These are phyloP conservation scores for Acleris laterana DNA, from an alignment of 2,888 invertebrate genomes.

Conservation along the genomic window DNA sequence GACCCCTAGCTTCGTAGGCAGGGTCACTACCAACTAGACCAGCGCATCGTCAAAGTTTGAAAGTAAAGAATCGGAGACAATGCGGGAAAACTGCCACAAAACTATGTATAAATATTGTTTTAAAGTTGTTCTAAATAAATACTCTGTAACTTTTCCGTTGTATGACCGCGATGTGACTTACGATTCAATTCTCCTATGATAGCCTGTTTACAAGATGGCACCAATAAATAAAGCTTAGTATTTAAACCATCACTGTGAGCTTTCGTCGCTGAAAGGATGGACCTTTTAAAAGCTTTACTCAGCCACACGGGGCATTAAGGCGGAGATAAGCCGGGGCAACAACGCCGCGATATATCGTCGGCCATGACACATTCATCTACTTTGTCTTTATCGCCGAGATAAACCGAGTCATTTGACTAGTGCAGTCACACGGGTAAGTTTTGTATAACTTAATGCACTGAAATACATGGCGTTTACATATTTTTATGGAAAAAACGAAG, in stretches of 20 bases:
- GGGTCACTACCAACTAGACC: too few species aligned
- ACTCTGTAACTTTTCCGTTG: too few species aligned
- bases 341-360: slow-evolving; percentile 66
- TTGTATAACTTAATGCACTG: slow-evolving; percentile 26
- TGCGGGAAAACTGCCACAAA: too few species aligned
- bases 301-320: slow-evolving; percentile 68
- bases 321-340: slow-evolving; percentile 71
- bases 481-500: too few species aligned
- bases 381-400: slow-evolving; percentile 75
- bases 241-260: slow-evolving; percentile 47
- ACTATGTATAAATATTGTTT: too few species aligned
- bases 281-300: slow-evolving; percentile 76
- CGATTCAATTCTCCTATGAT: slow-evolving; percentile 5
- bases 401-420: slow-evolving; percentile 62
- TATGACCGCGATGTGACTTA: too few species aligned
- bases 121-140: too few species aligned
- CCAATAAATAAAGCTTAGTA: slow-evolving; percentile 39
- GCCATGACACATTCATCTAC: slow-evolving; percentile 75
- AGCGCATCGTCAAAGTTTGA: too few species aligned
- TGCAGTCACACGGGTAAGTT: slow-evolving; percentile 39
- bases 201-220: slow-evolving; percentile 32
- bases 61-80: too few species aligned
- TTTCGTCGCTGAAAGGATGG: slow-evolving; percentile 68
- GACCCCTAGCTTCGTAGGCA: too few species aligned
- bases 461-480: background rate